phyloP scores from a whole-genome alignment of 1,140 invertebrate species.

The Diplogasteroides magnus region DNA sequence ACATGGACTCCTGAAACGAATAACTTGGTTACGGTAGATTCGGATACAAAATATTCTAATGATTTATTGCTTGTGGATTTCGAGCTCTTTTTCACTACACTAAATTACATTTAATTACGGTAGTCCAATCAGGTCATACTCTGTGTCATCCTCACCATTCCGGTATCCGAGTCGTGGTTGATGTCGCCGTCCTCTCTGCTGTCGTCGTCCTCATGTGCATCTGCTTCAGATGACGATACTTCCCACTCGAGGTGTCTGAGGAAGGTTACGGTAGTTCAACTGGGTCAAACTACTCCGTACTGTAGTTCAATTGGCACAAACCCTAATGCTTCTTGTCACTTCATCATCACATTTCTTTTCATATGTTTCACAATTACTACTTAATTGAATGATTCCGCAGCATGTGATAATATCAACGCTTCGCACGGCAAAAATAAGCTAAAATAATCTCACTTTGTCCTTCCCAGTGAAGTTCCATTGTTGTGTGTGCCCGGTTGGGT shows the following conservation, averaged over 20 bases:
- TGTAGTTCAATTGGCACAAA: constrained; percentile 4
- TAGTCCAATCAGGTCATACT: background rate
- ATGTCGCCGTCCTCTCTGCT: constrained; percentile 30
- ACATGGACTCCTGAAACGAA: constrained; percentile 41
- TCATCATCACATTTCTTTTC: background rate
- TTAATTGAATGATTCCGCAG: no score
- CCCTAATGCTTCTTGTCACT: constrained; percentile 7
- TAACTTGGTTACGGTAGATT: background rate
- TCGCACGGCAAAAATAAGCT: no score
- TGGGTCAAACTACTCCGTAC: no score
- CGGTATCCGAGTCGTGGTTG: constrained; percentile 40
- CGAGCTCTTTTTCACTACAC: background rate
- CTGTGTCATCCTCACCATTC: constrained; percentile 31
- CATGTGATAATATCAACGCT: no score
- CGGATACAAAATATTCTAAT: background rate
- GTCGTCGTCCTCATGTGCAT: constrained; percentile 28
- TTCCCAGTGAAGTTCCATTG: no score
- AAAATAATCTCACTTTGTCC: no score
- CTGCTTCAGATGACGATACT: constrained; percentile 29
- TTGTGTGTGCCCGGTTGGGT: no score
- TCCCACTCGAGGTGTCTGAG: constrained; percentile 19
- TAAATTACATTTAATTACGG: background rate
- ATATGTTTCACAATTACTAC: no score
- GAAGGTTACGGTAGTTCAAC: no score
- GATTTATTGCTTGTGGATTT: background rate